phyloP scores from a whole-genome alignment of 2,113 vertebrate genomes.

The Zootoca vivipara region DNA sequence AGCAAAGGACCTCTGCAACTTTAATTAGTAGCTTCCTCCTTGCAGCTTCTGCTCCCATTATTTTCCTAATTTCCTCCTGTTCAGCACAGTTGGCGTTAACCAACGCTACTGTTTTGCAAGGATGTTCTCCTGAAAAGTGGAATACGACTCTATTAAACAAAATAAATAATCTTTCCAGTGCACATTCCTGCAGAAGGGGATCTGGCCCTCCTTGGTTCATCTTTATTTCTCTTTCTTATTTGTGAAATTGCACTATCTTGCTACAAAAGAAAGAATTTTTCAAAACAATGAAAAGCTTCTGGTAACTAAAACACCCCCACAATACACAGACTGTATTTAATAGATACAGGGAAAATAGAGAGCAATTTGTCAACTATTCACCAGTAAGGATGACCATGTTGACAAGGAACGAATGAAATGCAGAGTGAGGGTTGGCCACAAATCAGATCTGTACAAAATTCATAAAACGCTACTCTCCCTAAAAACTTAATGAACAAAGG shows the following conservation, averaged over 20 bases:
- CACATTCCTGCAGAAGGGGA: background rate
- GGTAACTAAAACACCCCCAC: background rate
- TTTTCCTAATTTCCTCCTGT: accelerated
- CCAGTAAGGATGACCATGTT: background rate
- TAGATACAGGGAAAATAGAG: background rate
- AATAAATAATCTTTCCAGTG: background rate
- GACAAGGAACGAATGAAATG: background rate
- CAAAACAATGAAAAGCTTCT: background rate
- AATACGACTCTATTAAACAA: background rate
- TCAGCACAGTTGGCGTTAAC: background rate
- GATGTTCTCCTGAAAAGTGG: background rate
- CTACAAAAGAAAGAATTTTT: background rate
- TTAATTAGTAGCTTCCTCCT: too few species aligned
- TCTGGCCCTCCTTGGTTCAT: background rate
- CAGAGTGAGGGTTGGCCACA: background rate
- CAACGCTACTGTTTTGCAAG: background rate
- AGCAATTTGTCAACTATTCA: background rate
- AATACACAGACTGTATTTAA: background rate
- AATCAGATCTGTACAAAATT: background rate
- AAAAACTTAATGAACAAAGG: background rate
- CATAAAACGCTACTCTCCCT: background rate
- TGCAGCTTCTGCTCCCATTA: background rate
- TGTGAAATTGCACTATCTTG: background rate
- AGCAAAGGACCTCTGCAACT: background rate
- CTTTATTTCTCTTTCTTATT: background rate